Conservation (phyloP, 2,888 invertebrate genomes). For the Plagodis dolabraria region DNA sequence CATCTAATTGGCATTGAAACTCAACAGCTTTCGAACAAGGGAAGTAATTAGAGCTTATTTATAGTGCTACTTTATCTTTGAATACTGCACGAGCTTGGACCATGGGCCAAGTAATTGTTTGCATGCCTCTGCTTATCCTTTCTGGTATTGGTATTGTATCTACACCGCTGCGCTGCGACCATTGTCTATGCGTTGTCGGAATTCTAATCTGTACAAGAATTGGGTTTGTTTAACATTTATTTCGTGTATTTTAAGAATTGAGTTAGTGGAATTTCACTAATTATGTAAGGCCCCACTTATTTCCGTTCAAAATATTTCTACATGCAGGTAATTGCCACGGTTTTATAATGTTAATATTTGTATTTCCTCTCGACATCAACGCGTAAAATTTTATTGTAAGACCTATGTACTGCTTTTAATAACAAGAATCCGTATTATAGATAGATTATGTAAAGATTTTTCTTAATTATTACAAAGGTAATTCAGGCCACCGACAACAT, state of each 20-base stretch:
- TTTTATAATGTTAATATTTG: too few species aligned
- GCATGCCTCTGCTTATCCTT: constrained; percentile 36
- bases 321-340: too few species aligned
- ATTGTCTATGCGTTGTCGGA: constrained; percentile 33
- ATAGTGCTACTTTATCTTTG: constrained; percentile 73
- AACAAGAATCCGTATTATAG: neutral
- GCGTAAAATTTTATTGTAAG: too few species aligned
- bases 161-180: constrained; percentile 21
- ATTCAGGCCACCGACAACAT: constrained; percentile 13
- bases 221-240: constrained; percentile 18
- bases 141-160: constrained; percentile 32
- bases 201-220: constrained; percentile 21
- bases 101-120: constrained; percentile 36
- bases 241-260: constrained; percentile 5
- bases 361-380: neutral
- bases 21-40: constrained; percentile 60
- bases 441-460: constrained; percentile 7
- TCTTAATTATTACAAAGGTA: constrained; percentile 14
- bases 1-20: constrained; percentile 59
- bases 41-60: constrained; percentile 79
- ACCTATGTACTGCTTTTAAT: neutral
- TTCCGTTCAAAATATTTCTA: too few species aligned
- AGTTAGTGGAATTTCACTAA: constrained; percentile 1
- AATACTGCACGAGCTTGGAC: constrained; percentile 57
- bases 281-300: neutral